Percentiles rank a stretch among this genome's conserved stretches.
These are phyloP conservation scores for Lepilemur ruficaudatus DNA, from an alignment of 2,797 vertebrate species.

Conservation along the genomic window DNA sequence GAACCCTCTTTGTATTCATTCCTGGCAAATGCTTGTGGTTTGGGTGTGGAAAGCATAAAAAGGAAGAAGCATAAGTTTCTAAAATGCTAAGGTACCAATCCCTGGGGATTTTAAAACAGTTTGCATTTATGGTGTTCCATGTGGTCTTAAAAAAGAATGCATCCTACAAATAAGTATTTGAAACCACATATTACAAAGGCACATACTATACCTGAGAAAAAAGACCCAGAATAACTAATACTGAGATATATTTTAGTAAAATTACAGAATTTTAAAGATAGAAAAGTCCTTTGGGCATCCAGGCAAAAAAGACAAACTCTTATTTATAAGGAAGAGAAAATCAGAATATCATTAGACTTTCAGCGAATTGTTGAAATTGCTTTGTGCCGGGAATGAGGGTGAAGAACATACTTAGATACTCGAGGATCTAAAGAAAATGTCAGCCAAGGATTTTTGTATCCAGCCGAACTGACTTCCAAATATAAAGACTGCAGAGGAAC, in stretches of 20 bases:
- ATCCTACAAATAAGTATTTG: background rate
- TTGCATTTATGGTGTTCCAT: background rate
- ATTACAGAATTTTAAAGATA: conserved; percentile 16
- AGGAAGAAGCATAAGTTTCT: background rate
- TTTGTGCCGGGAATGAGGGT: background rate
- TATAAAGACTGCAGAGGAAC: background rate
- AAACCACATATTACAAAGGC: background rate
- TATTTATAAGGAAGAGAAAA: background rate
- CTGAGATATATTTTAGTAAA: background rate
- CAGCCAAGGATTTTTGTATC: conserved; percentile 62
- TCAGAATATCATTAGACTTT: conserved; percentile 22
- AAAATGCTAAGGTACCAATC: background rate
- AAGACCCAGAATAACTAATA: background rate
- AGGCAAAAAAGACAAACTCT: background rate
- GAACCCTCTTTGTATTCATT: background rate
- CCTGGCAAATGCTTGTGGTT: background rate
- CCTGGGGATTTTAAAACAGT: background rate
- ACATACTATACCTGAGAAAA: background rate
- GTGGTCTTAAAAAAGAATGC: background rate
- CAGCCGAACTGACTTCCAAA: conserved; percentile 48
- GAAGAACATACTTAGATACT: background rate
- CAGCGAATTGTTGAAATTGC: background rate
- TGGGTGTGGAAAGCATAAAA: background rate
- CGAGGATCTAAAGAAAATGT: background rate
- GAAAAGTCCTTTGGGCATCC: background rate